Conservation (phyloP, 2,113 vertebrate species). For the Struthio camelus region DNA sequence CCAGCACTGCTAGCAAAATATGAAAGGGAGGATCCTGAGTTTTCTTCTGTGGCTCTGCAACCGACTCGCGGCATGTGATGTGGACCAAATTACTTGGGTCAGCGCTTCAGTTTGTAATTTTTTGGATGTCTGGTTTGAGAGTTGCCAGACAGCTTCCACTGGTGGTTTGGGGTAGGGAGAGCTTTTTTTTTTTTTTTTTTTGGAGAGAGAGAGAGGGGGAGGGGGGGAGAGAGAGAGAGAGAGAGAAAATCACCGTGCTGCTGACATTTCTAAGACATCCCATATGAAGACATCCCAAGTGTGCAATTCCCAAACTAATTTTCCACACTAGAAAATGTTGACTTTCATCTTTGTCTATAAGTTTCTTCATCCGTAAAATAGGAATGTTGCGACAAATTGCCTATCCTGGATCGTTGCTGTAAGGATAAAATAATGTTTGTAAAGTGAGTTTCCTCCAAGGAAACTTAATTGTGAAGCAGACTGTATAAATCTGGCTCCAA, state of each 20-base stretch:
- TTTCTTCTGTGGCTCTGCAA: background rate
- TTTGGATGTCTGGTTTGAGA: background rate
- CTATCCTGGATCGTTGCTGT: background rate
- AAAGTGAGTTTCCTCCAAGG: background rate
- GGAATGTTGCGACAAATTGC: background rate
- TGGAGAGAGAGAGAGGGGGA: no score
- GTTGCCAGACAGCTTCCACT: background rate
- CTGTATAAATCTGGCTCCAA: background rate
- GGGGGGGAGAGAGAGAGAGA: no score
- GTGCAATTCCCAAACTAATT: background rate
- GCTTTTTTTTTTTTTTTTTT: no score
- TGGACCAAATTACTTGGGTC: background rate
- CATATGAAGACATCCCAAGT: background rate
- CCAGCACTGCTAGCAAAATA: background rate
- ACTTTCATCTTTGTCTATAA: background rate
- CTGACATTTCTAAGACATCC: background rate
- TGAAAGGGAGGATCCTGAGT: accelerated
- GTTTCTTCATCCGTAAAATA: background rate
- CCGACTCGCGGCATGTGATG: accelerated
- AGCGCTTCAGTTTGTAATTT: background rate
- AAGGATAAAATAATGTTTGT: background rate
- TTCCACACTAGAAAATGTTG: background rate
- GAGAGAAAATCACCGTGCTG: no score
- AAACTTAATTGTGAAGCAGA: background rate
- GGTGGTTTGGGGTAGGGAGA: background rate